These are phyloP conservation scores for Alces alces DNA, from an alignment of 2,113 vertebrate species.

Conservation along the genomic window DNA sequence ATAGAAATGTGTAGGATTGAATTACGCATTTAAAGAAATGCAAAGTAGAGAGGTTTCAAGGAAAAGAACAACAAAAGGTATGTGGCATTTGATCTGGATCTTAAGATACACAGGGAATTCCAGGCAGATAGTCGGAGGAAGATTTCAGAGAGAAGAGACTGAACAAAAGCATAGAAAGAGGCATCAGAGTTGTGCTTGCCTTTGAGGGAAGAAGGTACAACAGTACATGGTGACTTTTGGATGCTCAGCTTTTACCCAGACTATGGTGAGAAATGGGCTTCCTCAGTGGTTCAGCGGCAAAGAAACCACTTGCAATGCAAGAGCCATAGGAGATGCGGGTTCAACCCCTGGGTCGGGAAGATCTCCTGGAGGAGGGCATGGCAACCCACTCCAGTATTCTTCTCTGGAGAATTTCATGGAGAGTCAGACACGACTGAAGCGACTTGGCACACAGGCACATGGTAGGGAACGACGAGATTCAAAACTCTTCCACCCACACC, in stretches of 20 bases:
- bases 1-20: background rate
- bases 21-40: background rate
- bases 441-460: background rate
- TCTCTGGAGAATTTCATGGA: background rate
- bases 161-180: background rate
- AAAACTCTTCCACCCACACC: background rate
- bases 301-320: background rate
- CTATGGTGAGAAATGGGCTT: background rate
- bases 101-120: background rate
- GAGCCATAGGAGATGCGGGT: background rate
- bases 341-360: background rate
- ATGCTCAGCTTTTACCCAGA: background rate
- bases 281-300: background rate
- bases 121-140: background rate
- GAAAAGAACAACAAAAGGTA: background rate
- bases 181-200: too few relatives aligned
- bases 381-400: background rate
- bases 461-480: background rate
- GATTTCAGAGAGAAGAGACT: background rate
- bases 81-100: background rate
- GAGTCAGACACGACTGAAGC: background rate
- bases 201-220: background rate
- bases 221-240: too few relatives aligned
- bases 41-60: background rate
- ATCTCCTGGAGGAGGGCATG: background rate